Percentiles rank a stretch among this genome's conserved stretches.
Conservation (phyloP, 1,140 invertebrate genomes). For the Akabosia matsudoensis region DNA sequence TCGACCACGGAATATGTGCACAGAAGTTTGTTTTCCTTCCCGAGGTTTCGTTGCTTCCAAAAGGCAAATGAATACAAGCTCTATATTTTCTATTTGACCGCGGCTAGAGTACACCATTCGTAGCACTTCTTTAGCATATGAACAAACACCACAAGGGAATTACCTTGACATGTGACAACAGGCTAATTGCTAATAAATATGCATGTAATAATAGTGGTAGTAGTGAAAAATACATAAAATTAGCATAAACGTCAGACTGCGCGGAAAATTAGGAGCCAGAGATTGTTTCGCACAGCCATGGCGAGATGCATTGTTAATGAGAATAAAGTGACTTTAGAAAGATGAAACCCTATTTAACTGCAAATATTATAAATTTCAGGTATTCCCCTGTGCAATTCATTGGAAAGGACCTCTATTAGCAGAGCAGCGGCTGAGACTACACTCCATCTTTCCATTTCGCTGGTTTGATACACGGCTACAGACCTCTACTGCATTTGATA, state of each 20-base stretch:
- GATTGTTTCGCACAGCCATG: too few species aligned
- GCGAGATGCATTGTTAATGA: neutral
- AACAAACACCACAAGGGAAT: neutral
- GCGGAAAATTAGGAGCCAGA: neutral
- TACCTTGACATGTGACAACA: neutral
- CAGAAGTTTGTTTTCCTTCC: neutral
- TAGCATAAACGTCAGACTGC: neutral
- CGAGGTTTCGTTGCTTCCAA: neutral
- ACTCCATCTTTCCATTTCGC: too few species aligned
- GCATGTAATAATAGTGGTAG: neutral
- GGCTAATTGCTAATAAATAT: conserved; percentile 10
- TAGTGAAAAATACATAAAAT: neutral
- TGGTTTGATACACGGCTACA: too few species aligned
- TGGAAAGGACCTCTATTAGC: neutral
- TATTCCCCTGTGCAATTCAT: conserved; percentile 3
- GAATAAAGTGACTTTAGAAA: neutral
- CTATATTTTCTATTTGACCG: too few species aligned
- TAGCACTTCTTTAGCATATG: neutral
- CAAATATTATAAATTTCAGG: conserved; percentile 14
- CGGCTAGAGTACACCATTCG: too few species aligned
- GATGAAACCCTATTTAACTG: neutral
- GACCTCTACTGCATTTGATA: too few species aligned
- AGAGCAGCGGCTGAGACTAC: neutral
- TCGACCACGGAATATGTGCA: neutral
- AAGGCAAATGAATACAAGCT: neutral